Evolutionary conservation across 2,113 vertebrate species (phyloP).

Genomic region (Lucifuga dentata): DNA sequence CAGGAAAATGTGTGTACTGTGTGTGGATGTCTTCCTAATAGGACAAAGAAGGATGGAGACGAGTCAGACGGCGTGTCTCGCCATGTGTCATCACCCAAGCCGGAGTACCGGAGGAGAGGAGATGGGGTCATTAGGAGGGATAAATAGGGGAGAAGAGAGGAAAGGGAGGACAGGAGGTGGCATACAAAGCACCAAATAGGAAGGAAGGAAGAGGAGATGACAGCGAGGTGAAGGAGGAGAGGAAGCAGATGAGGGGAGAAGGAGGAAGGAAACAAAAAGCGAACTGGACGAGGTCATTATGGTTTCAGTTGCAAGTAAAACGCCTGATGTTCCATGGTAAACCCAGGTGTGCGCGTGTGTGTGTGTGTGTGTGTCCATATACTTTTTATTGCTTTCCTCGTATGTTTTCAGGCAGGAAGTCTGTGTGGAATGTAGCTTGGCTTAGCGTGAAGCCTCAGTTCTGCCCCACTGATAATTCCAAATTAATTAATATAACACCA

Average conservation of each 20-base stretch:
- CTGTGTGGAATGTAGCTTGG: slow-evolving; percentile 52
- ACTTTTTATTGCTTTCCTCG: slow-evolving; percentile 16
- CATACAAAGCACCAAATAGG: no score
- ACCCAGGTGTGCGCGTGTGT: neutral
- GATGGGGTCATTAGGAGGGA: no score
- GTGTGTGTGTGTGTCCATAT: slow-evolving; percentile 22
- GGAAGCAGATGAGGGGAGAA: neutral
- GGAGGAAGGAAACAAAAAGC: neutral
- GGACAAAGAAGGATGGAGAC: neutral
- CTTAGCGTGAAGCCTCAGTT: slow-evolving; percentile 24
- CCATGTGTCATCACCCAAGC: neutral
- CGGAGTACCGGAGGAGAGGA: no score
- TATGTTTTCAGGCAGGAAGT: slow-evolving; percentile 33
- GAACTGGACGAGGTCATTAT: neutral
- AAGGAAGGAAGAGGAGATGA: slow-evolving; percentile 4
- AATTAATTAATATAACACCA: slow-evolving; percentile 55
- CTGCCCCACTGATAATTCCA: slow-evolving; percentile 52
- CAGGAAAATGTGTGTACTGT: neutral
- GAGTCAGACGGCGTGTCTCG: neutral
- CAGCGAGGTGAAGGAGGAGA: neutral
- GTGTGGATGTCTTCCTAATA: no score
- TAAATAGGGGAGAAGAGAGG: neutral
- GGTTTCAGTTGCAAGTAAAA: slow-evolving; percentile 9
- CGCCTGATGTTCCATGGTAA: slow-evolving; percentile 14
- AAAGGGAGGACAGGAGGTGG: slow-evolving; percentile 6